Evolutionary conservation across 1,140 invertebrate genomes (phyloP).

Genomic region (Stegodyphus dumicola): DNA sequence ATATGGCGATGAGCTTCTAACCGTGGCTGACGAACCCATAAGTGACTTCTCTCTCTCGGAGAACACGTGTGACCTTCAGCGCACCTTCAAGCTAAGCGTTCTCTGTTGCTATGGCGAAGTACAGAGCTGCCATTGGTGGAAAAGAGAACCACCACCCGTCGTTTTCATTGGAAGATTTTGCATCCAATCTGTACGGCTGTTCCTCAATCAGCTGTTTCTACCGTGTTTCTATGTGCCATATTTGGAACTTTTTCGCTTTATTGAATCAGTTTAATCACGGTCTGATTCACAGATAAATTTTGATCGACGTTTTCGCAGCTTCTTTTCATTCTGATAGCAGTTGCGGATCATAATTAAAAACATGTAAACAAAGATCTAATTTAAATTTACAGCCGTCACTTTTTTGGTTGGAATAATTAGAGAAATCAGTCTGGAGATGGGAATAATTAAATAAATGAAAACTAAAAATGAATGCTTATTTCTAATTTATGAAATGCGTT

Average conservation of each 20-base stretch:
- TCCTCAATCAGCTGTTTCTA: conserved; percentile 58
- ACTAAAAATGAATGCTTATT: too few relatives aligned
- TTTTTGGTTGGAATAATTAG: too few relatives aligned
- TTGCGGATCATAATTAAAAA: background rate
- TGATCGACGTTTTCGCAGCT: background rate
- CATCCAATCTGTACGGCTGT: conserved; percentile 51
- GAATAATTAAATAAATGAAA: too few relatives aligned
- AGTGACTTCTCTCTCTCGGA: conserved; percentile 9
- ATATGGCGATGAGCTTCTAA: background rate
- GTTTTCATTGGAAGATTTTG: conserved; percentile 42
- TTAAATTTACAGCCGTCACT: too few relatives aligned
- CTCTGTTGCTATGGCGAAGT: conserved; percentile 58
- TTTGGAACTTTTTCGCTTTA: conserved; percentile 25
- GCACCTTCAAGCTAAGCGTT: conserved; percentile 54
- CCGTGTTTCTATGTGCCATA: background rate
- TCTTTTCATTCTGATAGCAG: background rate
- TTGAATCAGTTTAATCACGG: background rate
- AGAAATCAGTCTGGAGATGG: too few relatives aligned
- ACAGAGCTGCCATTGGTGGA: conserved; percentile 5
- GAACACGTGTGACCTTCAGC: conserved; percentile 59
- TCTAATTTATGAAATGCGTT: too few relatives aligned
- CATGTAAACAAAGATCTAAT: background rate
- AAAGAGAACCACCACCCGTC: conserved; percentile 38
- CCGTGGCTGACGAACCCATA: background rate
- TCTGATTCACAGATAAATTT: background rate